phyloP scores from a whole-genome alignment of 1,140 invertebrate genomes.

The Drosophila suzukii region DNA sequence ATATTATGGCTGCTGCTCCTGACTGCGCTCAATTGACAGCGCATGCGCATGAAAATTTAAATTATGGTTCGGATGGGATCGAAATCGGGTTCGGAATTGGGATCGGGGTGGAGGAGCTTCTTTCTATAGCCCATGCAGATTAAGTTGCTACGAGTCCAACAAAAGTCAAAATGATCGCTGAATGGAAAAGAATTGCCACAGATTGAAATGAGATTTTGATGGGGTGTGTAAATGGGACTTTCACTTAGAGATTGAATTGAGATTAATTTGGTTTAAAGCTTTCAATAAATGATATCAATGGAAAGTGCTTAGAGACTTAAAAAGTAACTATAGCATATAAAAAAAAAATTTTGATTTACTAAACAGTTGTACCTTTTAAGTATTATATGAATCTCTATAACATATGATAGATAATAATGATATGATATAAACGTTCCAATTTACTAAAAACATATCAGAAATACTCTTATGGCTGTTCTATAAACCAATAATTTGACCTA shows the following conservation, averaged over 20 bases:
- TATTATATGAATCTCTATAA: too few species aligned
- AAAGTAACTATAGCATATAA: background rate
- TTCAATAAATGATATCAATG: background rate
- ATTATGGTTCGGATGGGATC: constrained; percentile 54
- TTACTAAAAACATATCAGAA: too few species aligned
- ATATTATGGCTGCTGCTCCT: constrained; percentile 21
- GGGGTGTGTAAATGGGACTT: background rate
- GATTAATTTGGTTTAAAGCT: background rate
- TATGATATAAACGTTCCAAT: too few species aligned
- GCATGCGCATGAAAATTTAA: constrained; percentile 66
- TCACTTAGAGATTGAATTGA: background rate
- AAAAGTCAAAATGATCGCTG: constrained; percentile 21
- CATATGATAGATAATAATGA: too few species aligned
- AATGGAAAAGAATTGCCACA: background rate
- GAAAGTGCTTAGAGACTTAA: background rate
- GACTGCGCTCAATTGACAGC: constrained; percentile 65
- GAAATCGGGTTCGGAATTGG: background rate
- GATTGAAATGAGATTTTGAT: background rate
- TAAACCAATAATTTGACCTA: too few species aligned
- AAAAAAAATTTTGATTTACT: too few species aligned
- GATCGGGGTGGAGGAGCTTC: constrained; percentile 10
- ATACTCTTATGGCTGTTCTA: too few species aligned
- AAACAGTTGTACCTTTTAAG: too few species aligned
- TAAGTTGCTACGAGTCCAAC: constrained; percentile 46
- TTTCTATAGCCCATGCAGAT: constrained; percentile 37